Percentiles rank a stretch among this genome's conserved stretches.
Evolutionary conservation across 92 coral and sea anemone genomes (phyloP).

Genomic region (Muricea muricata): DNA sequence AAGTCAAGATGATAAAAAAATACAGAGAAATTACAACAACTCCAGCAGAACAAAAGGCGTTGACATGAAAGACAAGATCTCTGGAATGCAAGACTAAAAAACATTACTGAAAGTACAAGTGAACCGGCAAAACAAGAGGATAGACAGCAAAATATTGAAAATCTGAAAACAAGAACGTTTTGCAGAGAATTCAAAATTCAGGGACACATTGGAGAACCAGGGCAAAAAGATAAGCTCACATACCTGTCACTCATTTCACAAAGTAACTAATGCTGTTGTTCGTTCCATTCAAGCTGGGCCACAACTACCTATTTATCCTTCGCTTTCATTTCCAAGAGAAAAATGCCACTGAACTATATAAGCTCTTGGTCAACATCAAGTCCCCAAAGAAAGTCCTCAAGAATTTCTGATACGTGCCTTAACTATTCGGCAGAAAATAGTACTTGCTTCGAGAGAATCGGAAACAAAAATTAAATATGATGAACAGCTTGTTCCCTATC

Average conservation of each 20-base stretch:
- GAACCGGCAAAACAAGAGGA: not conserved
- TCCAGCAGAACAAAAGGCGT: not conserved
- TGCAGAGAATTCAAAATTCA: constrained; percentile 2
- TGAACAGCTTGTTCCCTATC: constrained; percentile 8
- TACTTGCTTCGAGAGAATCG: constrained; percentile 8
- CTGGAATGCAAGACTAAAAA: not conserved
- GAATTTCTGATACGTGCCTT: constrained; percentile 10
- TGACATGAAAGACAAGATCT: not conserved
- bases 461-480: constrained; percentile 22
- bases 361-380: constrained; percentile 10
- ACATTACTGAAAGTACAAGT: not conserved
- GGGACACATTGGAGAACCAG: constrained; percentile 19
- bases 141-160: constrained; percentile 2
- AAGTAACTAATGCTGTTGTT: not conserved
- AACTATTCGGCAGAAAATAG: constrained; percentile 18
- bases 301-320: constrained; percentile 2
- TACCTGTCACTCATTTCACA: constrained; percentile 39
- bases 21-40: not conserved
- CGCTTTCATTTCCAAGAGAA: constrained; percentile 28
- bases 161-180: not conserved
- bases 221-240: constrained; percentile 18
- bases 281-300: constrained; percentile 10
- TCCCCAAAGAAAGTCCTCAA: constrained; percentile 22
- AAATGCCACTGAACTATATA: constrained; percentile 13
- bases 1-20: not conserved